Base-by-base conservation (phyloP, 2,113 vertebrate species). In the Tragelaphus scriptus region DNA sequence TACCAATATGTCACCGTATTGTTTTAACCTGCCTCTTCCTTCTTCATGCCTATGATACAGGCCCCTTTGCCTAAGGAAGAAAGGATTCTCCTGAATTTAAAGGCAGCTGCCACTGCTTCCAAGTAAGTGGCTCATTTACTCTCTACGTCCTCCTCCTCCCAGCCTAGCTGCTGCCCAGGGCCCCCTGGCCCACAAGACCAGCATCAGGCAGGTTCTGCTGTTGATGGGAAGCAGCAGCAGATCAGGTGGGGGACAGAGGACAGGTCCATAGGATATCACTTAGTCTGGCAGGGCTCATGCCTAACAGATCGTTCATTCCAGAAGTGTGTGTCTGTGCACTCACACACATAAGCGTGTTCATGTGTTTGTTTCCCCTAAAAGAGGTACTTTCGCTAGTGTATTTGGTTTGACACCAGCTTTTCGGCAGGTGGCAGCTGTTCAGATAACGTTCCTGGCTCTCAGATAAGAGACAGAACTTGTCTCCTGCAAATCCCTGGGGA, bases 401-500 rank as follows among this genome's bases (percentile, higher is more conserved):
- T 92, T 82, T 88, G 65, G 36, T 98, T 97, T 97, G 95, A 97
- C 26, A 53, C 44, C 55, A 86, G 36, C n/a, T 80, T 95, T 95
- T 97, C 6, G 10, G 25, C 85, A 82, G n/a, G 40, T 5, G 14
- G 77, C 79, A 90, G 71, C 88, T 94, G 32, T 63, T 98, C 85
- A 82, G 96, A 97, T 97, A 95, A 90, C 1, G 2, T 8, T 26
- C 77, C 25, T 84, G 51, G 51, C 26, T 87, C 82, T 95, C 71
- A 95, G 95, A 88, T 82, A 87, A 65, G 86, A 51, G 88, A 23
- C 17, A 26, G 84, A 88, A 79, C 63, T 94, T 97, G 36, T 96
- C 92, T 61, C 84, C 25, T 2, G 44, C 53, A 40, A 49, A 61
- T 79, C 47, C 44, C 21, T 9, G 6, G 51, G 17, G 71, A 25